phyloP scores from a whole-genome alignment of 1,140 invertebrate genomes.

The Leguminivora glycinivorella region DNA sequence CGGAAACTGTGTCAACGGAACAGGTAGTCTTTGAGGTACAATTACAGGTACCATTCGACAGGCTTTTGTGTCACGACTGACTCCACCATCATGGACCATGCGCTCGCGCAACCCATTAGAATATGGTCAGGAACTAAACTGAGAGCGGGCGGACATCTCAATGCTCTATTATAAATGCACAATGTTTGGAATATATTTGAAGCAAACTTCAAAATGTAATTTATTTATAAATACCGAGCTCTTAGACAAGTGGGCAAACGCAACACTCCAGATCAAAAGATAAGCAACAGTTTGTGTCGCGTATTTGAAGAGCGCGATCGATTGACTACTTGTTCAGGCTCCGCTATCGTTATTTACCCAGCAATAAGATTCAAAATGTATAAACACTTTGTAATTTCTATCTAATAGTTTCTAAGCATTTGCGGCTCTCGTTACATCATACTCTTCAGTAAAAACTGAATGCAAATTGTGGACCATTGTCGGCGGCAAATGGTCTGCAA shows the following conservation, averaged over 20 bases:
- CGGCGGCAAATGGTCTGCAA: constrained; percentile 24
- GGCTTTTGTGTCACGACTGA: too few relatives aligned
- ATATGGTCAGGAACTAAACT: background rate
- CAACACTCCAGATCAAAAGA: too few relatives aligned
- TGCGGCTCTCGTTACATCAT: constrained; percentile 4
- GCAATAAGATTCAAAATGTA: background rate
- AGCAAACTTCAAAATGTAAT: background rate
- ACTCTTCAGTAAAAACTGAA: constrained; percentile 14
- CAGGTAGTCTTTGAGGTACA: too few relatives aligned
- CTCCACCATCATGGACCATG: too few relatives aligned
- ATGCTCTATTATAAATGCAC: constrained; percentile 3
- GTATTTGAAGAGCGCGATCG: too few relatives aligned
- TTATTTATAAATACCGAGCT: too few relatives aligned
- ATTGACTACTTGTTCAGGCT: too few relatives aligned
- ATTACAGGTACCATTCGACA: too few relatives aligned
- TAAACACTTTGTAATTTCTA: background rate
- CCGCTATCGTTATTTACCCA: too few relatives aligned
- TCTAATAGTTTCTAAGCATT: background rate
- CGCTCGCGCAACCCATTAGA: background rate
- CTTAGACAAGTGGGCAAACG: too few relatives aligned
- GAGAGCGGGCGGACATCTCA: background rate
- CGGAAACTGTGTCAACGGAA: too few relatives aligned
- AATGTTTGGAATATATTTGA: background rate
- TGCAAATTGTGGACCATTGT: constrained; percentile 26
- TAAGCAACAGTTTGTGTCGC: too few relatives aligned